Evolutionary conservation across 2,797 vertebrate genomes (phyloP).

Genomic region (Petrocephalus sullivani): DNA sequence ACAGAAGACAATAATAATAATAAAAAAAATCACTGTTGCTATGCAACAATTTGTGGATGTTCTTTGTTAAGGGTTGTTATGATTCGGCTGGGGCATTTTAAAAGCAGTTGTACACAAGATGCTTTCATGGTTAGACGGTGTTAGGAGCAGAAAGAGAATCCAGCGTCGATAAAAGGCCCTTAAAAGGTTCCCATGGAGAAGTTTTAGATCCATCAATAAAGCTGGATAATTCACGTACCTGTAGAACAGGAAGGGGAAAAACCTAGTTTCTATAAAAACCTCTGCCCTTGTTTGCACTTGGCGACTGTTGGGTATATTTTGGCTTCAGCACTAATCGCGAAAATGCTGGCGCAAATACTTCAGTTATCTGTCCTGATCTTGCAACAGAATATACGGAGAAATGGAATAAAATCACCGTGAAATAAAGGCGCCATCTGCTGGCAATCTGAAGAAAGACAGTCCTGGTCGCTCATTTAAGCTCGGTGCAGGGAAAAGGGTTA

Average conservation of each 20-base stretch:
- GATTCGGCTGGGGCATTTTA: background rate
- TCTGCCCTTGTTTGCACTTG: background rate
- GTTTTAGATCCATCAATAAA: background rate
- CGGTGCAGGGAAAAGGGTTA: background rate
- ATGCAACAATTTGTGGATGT: slow-evolving; percentile 34
- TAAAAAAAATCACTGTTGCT: slow-evolving; percentile 37
- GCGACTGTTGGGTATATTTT: background rate
- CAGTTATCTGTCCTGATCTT: background rate
- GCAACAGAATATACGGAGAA: background rate
- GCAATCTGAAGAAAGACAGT: background rate
- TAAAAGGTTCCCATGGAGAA: background rate
- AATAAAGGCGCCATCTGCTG: slow-evolving; percentile 3
- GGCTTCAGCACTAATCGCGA: background rate
- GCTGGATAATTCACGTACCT: background rate
- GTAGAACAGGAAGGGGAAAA: background rate
- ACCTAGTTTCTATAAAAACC: background rate
- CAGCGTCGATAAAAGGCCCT: background rate
- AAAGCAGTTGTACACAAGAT: background rate
- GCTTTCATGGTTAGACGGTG: background rate
- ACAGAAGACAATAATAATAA: slow-evolving; percentile 20
- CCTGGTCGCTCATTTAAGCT: background rate
- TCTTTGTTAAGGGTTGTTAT: background rate
- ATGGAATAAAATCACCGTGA: background rate
- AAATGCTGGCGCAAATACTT: background rate
- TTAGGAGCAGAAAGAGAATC: background rate